Evolutionary conservation across 2,113 vertebrate genomes (phyloP).

Genomic region (Microtus oregoni): DNA sequence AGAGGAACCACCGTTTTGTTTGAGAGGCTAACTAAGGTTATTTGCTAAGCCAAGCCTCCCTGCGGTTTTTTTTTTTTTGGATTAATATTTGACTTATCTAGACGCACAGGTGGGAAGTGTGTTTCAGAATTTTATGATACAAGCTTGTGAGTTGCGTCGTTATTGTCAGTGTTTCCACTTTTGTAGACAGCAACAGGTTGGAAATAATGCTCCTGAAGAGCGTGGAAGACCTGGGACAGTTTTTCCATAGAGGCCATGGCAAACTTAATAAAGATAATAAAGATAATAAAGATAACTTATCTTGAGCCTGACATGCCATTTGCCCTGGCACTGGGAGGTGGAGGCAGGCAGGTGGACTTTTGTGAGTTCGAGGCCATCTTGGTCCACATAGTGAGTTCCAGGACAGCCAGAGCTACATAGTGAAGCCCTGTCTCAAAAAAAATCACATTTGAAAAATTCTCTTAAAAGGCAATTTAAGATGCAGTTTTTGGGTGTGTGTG

Average conservation of each 20-base stretch:
- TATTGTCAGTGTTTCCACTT: conserved; percentile 25
- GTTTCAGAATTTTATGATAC: conserved; percentile 50
- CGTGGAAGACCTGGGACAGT: background rate
- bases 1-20: conserved; percentile 49
- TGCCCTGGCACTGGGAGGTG: background rate
- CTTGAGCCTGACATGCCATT: background rate
- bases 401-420: background rate
- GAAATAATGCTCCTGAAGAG: background rate
- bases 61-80: conserved; percentile 32
- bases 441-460: background rate
- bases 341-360: background rate
- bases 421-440: background rate
- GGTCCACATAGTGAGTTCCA: background rate
- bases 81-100: conserved; percentile 45
- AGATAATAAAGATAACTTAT: too few relatives aligned
- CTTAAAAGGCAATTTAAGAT: background rate
- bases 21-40: conserved; percentile 19
- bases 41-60: conserved; percentile 32
- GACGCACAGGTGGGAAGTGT: background rate
- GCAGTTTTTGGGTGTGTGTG: background rate
- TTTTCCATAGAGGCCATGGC: background rate
- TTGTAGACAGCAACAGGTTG: background rate
- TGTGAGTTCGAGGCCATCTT: background rate
- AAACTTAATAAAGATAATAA: background rate
- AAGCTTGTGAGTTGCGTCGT: background rate